phyloP scores from a whole-genome alignment of 2,888 invertebrate species.

The Tanypteryx hageni region DNA sequence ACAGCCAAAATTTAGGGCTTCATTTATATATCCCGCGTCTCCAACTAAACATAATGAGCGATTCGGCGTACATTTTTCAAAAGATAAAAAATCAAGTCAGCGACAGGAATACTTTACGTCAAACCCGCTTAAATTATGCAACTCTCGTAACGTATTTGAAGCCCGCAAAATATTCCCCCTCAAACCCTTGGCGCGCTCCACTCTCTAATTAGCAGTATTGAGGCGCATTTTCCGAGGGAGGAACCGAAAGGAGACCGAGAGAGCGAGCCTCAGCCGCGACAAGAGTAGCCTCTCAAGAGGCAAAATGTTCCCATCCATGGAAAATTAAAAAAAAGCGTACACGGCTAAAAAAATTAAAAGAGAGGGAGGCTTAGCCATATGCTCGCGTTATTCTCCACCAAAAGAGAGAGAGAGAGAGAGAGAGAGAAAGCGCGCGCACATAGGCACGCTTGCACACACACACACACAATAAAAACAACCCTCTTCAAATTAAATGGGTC shows the following conservation, averaged over 20 bases:
- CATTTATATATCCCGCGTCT: not conserved
- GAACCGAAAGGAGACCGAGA: not conserved
- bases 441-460: too few species aligned
- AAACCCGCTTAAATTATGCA: slow-evolving; percentile 5
- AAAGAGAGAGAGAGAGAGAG: not conserved
- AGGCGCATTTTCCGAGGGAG: slow-evolving; percentile 51
- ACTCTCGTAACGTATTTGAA: slow-evolving; percentile 1
- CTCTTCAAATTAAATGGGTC: slow-evolving; percentile 61
- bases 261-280: slow-evolving; percentile 40
- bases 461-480: slow-evolving; percentile 31
- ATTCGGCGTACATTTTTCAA: not conserved
- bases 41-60: not conserved
- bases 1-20: not conserved
- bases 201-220: slow-evolving; percentile 63
- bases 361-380: not conserved
- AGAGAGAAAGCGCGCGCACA: too few species aligned
- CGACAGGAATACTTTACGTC: not conserved
- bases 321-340: not conserved
- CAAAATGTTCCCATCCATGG: slow-evolving; percentile 52
- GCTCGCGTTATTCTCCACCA: slow-evolving; percentile 6
- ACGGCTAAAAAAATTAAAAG: not conserved
- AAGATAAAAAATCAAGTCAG: not conserved
- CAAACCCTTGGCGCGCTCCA: not conserved
- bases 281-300: slow-evolving; percentile 45
- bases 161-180: slow-evolving; percentile 41